Conservation (phyloP, 2,113 vertebrate species). For the Chaenogobius annularis region DNA sequence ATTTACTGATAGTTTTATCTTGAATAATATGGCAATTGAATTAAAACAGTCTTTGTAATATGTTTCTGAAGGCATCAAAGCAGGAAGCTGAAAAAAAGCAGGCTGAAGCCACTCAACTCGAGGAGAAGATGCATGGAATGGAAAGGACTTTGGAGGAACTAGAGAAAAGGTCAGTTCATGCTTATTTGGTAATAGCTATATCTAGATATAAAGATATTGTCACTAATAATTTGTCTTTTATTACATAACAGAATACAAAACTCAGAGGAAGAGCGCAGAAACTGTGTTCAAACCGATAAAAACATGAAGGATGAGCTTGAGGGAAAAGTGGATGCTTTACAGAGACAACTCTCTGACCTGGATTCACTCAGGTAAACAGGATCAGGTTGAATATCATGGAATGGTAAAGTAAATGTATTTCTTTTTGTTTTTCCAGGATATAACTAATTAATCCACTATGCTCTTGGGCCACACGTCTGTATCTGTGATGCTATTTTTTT, state of each 20-base stretch:
- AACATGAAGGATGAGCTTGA: conserved; percentile 84
- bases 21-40: background rate
- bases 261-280: conserved; percentile 79
- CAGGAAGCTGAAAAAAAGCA: conserved; percentile 84
- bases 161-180: conserved; percentile 82
- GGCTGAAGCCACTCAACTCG: conserved; percentile 81
- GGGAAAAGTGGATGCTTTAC: conserved; percentile 74
- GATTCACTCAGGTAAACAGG: conserved; percentile 84
- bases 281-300: conserved; percentile 81
- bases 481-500: background rate
- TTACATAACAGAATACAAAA: conserved; percentile 78
- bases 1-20: background rate
- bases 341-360: conserved; percentile 85
- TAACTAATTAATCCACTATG: background rate
- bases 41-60: background rate
- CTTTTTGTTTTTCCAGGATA: background rate
- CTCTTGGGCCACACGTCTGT: background rate
- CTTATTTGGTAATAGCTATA: background rate
- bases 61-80: conserved; percentile 79
- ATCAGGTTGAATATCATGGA: background rate
- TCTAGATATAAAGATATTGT: too few relatives aligned
- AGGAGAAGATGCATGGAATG: conserved; percentile 86
- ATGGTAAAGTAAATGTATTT: too few relatives aligned
- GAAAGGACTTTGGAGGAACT: conserved; percentile 84
- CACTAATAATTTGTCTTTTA: background rate